Base-by-base conservation (phyloP, 1,140 invertebrate species). In the Monochamus saltuarius region DNA sequence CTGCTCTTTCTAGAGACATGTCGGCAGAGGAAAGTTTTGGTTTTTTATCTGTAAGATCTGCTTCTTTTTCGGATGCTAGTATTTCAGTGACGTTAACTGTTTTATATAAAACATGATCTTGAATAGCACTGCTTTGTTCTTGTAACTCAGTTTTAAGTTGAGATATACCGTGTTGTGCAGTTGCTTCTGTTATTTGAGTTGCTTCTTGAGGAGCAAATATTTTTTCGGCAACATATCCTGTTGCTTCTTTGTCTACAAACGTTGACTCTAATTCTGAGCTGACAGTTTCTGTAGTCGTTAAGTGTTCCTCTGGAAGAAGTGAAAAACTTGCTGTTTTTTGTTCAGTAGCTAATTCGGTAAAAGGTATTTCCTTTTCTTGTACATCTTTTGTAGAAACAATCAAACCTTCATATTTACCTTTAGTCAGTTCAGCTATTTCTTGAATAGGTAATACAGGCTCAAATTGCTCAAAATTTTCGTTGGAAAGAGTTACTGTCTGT, bases 341-440 rank as follows among this genome's bases (percentile, higher is more conserved):
- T 11, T 60, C 58, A 29, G 64, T 47, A 14, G 55, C 14, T 22
- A 64, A 46, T 13, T 67, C 53, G 13, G 8, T 22, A 29, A 75
- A 64, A 39, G 54, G 40, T 39, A 43, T 65, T 70, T 82, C 81
- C 46, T 70, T 74, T 69, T 83, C 82, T 57, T 81, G 75, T 34
- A 71, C 55, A 7, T 78, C 70, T 38, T 74, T 73, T 65, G 82
- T 72, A 9, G 74, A 73, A 8, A 83, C 64, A 16, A 77, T 72
- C 14, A 84, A 39, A 63, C 79, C 75, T 66, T 82, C 79, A 35
- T 80, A 78, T 35, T 77, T 69, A 17, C 77, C 67, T 68, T 77
- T 78, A 61, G 57, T 60, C 50, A 55, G 7, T 55, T 65, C 53
- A 52, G 69, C 70, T 40, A 35, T 62, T 50, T 61, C 62, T 56